Base-by-base conservation (phyloP, 2,888 invertebrate genomes). In the Agonopterix subpropinquella region DNA sequence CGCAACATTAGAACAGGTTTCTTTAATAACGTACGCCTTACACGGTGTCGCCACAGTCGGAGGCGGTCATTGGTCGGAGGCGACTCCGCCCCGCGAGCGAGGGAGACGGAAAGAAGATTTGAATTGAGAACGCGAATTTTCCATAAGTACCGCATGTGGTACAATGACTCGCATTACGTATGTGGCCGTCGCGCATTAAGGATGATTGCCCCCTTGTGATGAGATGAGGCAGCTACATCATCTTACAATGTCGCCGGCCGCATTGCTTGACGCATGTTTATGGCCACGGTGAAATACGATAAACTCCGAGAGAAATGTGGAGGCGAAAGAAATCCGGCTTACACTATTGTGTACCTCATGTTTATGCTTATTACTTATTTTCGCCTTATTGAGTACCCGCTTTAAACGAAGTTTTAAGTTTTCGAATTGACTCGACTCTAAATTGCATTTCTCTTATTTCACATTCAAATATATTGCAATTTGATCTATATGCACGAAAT, bases 1-100 rank as follows among this genome's bases (percentile, higher is more conserved):
- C 83, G 77, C 85, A 83, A 85, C 84, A 88, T 88, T 88, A 89
- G 87, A 89, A 89, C 89, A 82, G 89, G 89, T 89, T 89, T 87
- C 80, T 83, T 88, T 86, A 86, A 86, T 84, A 85, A 85, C 88
- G 79, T 82, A 86, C 87, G 86, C 89, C 88, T 87, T 87, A 80
- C 86, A 81, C 85, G 81, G 83, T 82, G 84, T 86, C 86, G 87
- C 86, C 79, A 76, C 78, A 79, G 77, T 79, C 80, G 70, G 79
- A 76, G 77, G 76, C 80, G 69, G 83, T 83, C 81, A 89, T 89
- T 89, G 89, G 89, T 81, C 75, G 77, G 70, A 75, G 73, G 73
- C 80, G 86, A 67, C 89, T 84, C 87, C 89, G 88, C 89, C 89
- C 89, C 81, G 80, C 81, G 84, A 71, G 82, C 75, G 85, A 84